Conservation (phyloP, 1,140 invertebrate species). For the Piezodorus guildinii region DNA sequence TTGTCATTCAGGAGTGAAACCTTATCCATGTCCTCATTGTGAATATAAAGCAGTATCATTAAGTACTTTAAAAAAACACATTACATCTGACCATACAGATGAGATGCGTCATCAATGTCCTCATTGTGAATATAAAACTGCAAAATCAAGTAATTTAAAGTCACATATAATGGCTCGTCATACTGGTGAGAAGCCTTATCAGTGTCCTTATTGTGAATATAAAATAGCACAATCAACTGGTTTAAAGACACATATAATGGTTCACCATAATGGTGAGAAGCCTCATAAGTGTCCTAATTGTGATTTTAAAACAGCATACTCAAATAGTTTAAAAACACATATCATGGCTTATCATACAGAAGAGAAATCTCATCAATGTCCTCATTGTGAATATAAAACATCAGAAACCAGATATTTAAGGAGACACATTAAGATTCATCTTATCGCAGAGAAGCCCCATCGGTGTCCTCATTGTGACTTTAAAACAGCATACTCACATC, state of each 20-base stretch:
- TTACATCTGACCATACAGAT: neutral
- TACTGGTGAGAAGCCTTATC: neutral
- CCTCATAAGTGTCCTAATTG: neutral
- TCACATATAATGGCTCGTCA: neutral
- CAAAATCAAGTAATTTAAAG: neutral
- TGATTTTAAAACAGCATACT: neutral
- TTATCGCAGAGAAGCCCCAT: neutral
- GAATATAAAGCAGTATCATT: neutral
- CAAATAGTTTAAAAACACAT: neutral
- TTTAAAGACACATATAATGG: neutral
- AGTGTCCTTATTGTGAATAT: neutral
- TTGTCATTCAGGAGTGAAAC: neutral
- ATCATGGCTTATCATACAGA: neutral
- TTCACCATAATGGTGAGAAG: neutral
- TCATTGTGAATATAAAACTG: neutral
- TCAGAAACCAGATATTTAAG: neutral
- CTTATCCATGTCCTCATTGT: neutral
- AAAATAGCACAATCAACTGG: neutral
- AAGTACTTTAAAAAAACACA: neutral
- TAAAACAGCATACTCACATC: neutral
- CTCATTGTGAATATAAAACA: neutral
- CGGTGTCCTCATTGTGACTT: neutral
- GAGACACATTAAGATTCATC: neutral
- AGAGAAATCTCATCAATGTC: neutral
- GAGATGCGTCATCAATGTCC: neutral